A percentile compares a stretch with the other conserved stretches of the same genome.
These are phyloP conservation scores for Pagetopsis macropterus DNA, from an alignment of 2,797 vertebrate species.

Conservation along the genomic window DNA sequence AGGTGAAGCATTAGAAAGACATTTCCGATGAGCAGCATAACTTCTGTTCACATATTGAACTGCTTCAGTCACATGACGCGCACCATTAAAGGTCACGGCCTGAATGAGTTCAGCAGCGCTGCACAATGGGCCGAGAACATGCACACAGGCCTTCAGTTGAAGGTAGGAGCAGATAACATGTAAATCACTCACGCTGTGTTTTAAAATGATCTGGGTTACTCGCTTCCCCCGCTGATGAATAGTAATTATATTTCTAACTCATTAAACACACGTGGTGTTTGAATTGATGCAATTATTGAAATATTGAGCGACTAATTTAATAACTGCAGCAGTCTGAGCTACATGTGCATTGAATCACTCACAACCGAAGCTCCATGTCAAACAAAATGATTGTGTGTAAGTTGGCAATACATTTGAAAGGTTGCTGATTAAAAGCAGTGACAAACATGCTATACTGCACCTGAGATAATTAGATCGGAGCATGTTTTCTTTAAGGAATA, in stretches of 20 bases:
- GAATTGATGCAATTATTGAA: slow-evolving; percentile 10
- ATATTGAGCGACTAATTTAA: slow-evolving; percentile 11
- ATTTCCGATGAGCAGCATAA: not conserved
- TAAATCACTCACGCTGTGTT: slow-evolving; percentile 14
- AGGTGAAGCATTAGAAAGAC: not conserved
- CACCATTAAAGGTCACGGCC: not conserved
- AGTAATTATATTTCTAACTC: slow-evolving; percentile 11
- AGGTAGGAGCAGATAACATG: not conserved
- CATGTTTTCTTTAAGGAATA: not conserved
- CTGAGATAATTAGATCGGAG: not conserved
- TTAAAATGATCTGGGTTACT: not conserved
- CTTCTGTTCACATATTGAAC: not conserved
- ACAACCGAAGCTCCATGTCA: not conserved
- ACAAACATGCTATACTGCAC: not conserved
- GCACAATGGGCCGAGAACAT: not conserved
- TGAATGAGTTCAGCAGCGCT: not conserved
- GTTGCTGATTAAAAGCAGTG: not conserved
- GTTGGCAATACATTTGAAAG: not conserved
- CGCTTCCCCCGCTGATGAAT: not conserved
- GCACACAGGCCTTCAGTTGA: not conserved
- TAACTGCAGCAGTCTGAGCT: not conserved
- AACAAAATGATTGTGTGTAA: not conserved
- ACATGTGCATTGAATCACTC: not conserved
- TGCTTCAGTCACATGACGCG: too few species aligned
- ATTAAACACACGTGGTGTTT: not conserved